phyloP scores from a whole-genome alignment of 2,797 vertebrate genomes.

The Gallinago nigripennis region DNA sequence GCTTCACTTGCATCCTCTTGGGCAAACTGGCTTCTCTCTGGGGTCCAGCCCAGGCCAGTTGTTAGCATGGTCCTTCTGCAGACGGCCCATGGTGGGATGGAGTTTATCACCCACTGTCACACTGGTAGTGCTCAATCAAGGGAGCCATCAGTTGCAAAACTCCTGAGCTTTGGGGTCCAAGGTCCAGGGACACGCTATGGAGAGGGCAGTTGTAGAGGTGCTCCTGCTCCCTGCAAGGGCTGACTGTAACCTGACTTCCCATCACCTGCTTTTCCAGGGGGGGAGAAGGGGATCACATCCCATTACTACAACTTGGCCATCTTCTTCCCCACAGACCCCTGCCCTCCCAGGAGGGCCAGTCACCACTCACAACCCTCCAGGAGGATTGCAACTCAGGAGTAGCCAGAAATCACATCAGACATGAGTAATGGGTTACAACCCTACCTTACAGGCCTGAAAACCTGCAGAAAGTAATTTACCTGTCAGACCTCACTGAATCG shows the following conservation, averaged over 20 bases:
- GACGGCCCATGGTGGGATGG: fast-evolving
- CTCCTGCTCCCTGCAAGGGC: neutral
- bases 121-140: fast-evolving
- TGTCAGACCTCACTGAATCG: neutral
- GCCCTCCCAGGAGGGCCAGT: fast-evolving
- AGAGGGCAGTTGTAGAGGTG: neutral
- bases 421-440: neutral
- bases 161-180: neutral
- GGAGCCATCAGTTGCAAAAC: neutral
- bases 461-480: neutral
- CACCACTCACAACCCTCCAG: neutral
- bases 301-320: neutral
- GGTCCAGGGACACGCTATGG: no score
- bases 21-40: neutral
- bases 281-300: neutral
- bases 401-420: neutral
- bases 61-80: fast-evolving
- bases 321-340: neutral
- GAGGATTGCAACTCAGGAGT: fast-evolving
- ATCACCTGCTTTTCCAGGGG: fast-evolving
- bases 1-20: fast-evolving
- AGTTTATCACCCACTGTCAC: neutral
- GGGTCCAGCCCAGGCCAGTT: fast-evolving
- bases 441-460: neutral
- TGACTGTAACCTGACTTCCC: neutral